phyloP scores from a whole-genome alignment of 2,797 vertebrate species.

The Labeo calbasu region DNA sequence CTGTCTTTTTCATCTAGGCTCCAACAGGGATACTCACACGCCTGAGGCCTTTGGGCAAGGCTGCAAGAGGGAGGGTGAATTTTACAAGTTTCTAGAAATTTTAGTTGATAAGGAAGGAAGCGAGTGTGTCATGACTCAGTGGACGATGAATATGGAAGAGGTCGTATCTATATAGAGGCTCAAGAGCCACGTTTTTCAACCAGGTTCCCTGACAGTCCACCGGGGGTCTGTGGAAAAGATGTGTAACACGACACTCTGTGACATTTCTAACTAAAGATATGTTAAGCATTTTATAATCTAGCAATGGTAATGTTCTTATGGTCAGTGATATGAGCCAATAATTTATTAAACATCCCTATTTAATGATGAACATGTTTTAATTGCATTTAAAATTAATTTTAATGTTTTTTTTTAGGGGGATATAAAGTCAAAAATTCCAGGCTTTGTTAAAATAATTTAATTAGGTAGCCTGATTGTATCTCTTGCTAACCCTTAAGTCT shows the following conservation, averaged over 20 bases:
- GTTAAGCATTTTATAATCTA: background rate
- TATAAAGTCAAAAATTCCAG: background rate
- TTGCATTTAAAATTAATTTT: background rate
- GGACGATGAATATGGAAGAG: background rate
- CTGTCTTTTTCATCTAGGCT: conserved; percentile 52
- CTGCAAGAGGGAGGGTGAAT: conserved; percentile 20
- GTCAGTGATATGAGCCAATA: background rate
- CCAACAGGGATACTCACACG: conserved; percentile 36
- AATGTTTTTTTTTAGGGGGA: background rate
- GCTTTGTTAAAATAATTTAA: background rate
- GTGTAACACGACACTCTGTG: background rate
- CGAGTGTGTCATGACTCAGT: conserved; percentile 5
- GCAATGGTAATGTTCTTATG: background rate
- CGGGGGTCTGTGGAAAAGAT: background rate
- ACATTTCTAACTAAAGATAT: background rate
- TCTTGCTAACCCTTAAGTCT: background rate
- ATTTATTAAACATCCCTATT: background rate
- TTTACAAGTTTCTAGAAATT: conserved; percentile 8
- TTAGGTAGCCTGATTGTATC: background rate
- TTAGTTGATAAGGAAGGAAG: conserved; percentile 28
- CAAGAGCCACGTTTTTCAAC: background rate
- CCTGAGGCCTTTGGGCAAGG: conserved; percentile 26
- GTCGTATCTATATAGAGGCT: background rate
- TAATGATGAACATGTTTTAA: background rate
- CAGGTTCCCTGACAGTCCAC: background rate